Conservation (phyloP, 2,113 vertebrate species). For the Apistogramma diplotaenia region DNA sequence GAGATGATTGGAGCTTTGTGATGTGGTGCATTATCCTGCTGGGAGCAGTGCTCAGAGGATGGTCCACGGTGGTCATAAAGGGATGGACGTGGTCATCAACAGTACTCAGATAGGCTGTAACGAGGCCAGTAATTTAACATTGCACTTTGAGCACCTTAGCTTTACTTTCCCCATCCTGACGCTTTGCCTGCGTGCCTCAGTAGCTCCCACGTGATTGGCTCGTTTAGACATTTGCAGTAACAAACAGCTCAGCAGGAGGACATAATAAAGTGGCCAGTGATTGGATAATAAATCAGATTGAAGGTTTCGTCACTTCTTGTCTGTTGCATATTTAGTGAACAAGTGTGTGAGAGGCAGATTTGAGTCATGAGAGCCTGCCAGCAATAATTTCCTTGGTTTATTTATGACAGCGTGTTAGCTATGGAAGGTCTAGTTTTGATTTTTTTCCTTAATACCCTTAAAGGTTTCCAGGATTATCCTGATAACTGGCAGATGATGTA, state of each 20-base stretch:
- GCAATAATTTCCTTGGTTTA: slow-evolving; percentile 18
- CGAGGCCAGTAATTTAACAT: no score
- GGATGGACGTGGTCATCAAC: no score
- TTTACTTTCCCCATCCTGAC: rapidly evolving
- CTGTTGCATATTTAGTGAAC: not conserved
- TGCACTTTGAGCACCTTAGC: no score
- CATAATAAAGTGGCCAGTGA: not conserved
- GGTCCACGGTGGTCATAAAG: no score
- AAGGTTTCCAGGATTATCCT: slow-evolving; percentile 25
- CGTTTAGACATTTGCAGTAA: not conserved
- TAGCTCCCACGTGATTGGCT: not conserved
- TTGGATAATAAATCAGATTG: not conserved
- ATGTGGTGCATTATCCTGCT: no score
- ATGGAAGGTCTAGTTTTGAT: not conserved
- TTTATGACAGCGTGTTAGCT: slow-evolving; percentile 15
- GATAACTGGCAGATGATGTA: slow-evolving; percentile 1
- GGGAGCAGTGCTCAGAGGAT: no score
- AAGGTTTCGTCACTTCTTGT: not conserved
- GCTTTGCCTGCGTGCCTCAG: not conserved
- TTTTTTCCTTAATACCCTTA: slow-evolving; percentile 25
- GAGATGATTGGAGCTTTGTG: not conserved
- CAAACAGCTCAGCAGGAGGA: not conserved
- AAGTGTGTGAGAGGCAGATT: not conserved
- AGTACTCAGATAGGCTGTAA: no score
- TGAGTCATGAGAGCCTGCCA: slow-evolving; percentile 25